Conservation (phyloP, 2,113 vertebrate genomes). For the Dunckerocampus dactyliophorus region DNA sequence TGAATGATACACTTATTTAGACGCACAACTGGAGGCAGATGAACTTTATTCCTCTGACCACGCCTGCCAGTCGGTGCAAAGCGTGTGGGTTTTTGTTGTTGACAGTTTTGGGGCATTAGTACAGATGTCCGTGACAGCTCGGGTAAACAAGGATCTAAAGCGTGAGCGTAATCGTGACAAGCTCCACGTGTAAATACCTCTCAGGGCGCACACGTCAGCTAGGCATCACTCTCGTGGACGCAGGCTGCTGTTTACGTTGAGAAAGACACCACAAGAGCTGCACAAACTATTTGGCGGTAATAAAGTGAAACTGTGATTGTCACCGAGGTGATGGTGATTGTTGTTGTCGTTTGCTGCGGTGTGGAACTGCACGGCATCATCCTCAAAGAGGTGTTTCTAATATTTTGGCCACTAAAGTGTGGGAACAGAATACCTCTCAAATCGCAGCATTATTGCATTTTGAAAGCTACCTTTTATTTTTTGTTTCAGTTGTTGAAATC, state of each 20-base stretch:
- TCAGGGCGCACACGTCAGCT: not conserved
- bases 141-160: conserved; percentile 38
- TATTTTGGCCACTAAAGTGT: too few species aligned
- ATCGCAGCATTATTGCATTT: too few species aligned
- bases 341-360: too few species aligned
- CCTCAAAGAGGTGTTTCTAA: too few species aligned
- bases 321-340: too few species aligned
- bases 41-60: not conserved
- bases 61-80: not conserved
- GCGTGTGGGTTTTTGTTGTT: conserved; percentile 20
- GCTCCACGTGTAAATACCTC: conserved; percentile 24
- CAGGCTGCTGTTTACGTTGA: not conserved
- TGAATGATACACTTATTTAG: conserved; percentile 46
- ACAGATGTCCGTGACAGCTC: conserved; percentile 42
- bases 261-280: too few species aligned
- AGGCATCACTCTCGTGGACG: not conserved
- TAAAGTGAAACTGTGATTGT: too few species aligned
- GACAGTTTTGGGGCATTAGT: conserved; percentile 53
- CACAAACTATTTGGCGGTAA: too few species aligned
- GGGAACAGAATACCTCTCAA: too few species aligned
- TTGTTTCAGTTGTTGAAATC: too few species aligned
- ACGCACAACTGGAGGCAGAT: conserved; percentile 9
- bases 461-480: too few species aligned
- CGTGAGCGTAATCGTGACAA: conserved; percentile 28
- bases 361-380: too few species aligned